A percentile compares a stretch with the other conserved stretches of the same genome.
phyloP scores from a whole-genome alignment of 2,113 vertebrate species.

The Scomber japonicus region DNA sequence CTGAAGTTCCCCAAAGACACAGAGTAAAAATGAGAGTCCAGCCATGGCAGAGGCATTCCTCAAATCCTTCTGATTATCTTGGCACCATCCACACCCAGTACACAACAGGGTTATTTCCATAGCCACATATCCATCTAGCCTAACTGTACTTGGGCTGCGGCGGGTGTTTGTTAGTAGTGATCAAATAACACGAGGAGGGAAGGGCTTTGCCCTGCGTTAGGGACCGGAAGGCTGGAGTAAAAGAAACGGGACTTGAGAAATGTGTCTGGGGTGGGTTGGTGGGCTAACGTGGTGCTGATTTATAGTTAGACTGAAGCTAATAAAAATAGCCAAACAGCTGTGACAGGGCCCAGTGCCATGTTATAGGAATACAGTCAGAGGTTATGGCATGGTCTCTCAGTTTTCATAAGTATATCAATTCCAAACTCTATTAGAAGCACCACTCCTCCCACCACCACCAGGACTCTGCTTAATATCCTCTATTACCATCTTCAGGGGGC shows the following conservation, averaged over 20 bases:
- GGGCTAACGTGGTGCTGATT: conserved; percentile 68
- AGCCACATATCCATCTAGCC: conserved; percentile 67
- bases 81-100: conserved; percentile 66
- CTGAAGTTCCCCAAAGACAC: conserved; percentile 55
- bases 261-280: conserved; percentile 11
- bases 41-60: conserved; percentile 66
- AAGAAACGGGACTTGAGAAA: conserved; percentile 41
- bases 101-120: conserved; percentile 67
- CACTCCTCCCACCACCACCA: conserved; percentile 9
- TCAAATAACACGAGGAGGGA: conserved; percentile 65
- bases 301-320: conserved; percentile 64
- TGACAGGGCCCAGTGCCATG: conserved; percentile 56
- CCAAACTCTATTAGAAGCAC: neutral
- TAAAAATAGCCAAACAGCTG: conserved; percentile 70
- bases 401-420: conserved; percentile 38
- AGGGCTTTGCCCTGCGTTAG: conserved; percentile 39
- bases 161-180: conserved; percentile 74
- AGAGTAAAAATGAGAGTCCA: conserved; percentile 52
- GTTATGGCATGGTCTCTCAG: conserved; percentile 32
- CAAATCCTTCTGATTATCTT: conserved; percentile 76
- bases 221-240: conserved; percentile 36
- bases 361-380: conserved; percentile 54
- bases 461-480: conserved; percentile 45
- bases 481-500: conserved; percentile 38
- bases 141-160: conserved; percentile 52